phyloP scores from a whole-genome alignment of 2,888 invertebrate genomes.

The Cotesia congregata region DNA sequence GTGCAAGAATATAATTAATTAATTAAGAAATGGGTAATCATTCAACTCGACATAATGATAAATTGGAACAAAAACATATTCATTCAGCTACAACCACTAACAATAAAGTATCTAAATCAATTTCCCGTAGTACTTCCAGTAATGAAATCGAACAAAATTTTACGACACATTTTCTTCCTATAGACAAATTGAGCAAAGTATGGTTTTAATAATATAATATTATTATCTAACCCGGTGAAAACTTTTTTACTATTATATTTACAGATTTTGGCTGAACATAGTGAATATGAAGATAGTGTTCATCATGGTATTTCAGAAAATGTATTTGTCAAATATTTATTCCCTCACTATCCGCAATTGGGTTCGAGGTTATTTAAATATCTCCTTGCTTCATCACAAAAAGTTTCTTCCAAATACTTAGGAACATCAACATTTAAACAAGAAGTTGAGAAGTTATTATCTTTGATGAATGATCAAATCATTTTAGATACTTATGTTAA shows the following conservation, averaged over 20 bases:
- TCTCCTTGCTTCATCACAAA: constrained; percentile 75
- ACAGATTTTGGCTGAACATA: constrained; percentile 79
- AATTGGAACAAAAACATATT: constrained; percentile 53
- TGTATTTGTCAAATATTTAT: constrained; percentile 82
- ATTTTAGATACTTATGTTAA: constrained; percentile 80
- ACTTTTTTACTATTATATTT: constrained; percentile 51
- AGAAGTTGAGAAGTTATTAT: constrained; percentile 79
- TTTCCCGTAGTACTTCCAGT: constrained; percentile 77
- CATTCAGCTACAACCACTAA: constrained; percentile 41
- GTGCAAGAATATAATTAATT: constrained; percentile 20
- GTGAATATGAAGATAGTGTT: constrained; percentile 79
- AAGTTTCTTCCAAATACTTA: constrained; percentile 75
- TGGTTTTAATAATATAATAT: constrained; percentile 23
- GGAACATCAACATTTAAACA: constrained; percentile 78
- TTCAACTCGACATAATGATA: constrained; percentile 55
- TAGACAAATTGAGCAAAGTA: constrained; percentile 84
- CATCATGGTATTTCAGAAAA: constrained; percentile 80
- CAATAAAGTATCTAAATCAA: constrained; percentile 65
- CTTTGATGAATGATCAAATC: constrained; percentile 72
- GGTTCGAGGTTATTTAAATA: constrained; percentile 79
- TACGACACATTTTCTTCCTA: constrained; percentile 78
- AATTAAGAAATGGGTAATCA: constrained; percentile 58
- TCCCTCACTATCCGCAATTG: constrained; percentile 83
- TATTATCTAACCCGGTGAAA: background rate
- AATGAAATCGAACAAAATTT: constrained; percentile 78